Base-by-base conservation (phyloP, 2,113 vertebrate genomes). In the Leptobrachium leishanense region DNA sequence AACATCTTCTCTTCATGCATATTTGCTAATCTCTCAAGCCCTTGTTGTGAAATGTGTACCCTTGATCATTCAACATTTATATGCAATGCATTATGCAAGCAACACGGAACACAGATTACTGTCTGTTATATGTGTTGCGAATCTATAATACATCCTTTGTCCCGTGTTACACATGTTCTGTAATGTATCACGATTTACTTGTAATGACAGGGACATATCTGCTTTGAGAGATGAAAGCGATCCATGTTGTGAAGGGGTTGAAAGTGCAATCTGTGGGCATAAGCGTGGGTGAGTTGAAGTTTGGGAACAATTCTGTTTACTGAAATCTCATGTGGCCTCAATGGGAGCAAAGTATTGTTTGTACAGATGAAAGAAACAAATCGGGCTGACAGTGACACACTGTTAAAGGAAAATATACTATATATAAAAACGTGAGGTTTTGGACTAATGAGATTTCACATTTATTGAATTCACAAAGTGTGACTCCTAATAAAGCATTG, bases 221-320 rank as follows among this genome's bases (percentile, higher is more conserved):
- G 53, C 41, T 13, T 40, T 59, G 4, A 11, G 13, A 66, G 43
- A 75, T 75, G 2, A 64, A 64, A 73, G 50, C 9, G 43, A 12
- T 40, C 9, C 43, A 15, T 31, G 62, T 31, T 65, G 31, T 11
- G 43, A 65, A 75, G 20, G 10, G 73, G 43, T 31, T 75, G 41
- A 8, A 8, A 53, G 5, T 57, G 73, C 63, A 40, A n/a, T 75
- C 74, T 65, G 62, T 10, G 20, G 44, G 12, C 43, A 40, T n/a
- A 66, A 15, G 6, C 6, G 40, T 44, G n/a, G 53, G 42, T 50
- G 42, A 69, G 62, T 31, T 44, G 42, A 42, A 77, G 53, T 53
- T 68, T 69, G 53, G 66, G 53, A 77, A 70, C 46, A 53, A 76
- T 55, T 42, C 5, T 67, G 63, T 68, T 66, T 75, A 67, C 39